A percentile compares a stretch with the other conserved stretches of the same genome.
These are phyloP conservation scores for Aproaerema taeniolella DNA, from an alignment of 2,888 invertebrate species.

Conservation along the genomic window DNA sequence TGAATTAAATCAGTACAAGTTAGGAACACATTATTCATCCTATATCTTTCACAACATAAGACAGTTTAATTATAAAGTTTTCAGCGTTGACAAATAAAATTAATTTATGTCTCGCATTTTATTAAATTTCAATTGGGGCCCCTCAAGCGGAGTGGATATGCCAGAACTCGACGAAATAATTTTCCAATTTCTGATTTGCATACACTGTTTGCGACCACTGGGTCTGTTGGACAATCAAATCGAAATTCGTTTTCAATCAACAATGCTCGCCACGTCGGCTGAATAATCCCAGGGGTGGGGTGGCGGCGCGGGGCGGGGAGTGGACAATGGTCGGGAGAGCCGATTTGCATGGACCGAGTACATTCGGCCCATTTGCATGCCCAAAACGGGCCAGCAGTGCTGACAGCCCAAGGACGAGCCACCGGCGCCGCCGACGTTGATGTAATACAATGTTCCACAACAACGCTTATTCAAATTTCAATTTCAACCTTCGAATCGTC, in stretches of 20 bases:
- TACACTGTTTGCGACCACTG: conserved; percentile 38
- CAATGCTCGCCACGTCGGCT: conserved; percentile 55
- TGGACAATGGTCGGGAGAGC: conserved; percentile 65
- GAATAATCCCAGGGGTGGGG: conserved; percentile 50
- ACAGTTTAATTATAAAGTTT: too few species aligned
- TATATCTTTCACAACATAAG: background rate
- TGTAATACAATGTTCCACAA: conserved; percentile 54
- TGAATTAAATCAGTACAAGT: too few species aligned
- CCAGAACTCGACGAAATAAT: conserved; percentile 37
- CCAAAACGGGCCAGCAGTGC: conserved; percentile 58
- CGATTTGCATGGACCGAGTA: conserved; percentile 57
- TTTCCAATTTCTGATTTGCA: conserved; percentile 19
- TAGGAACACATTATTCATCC: background rate
- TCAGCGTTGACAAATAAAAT: too few species aligned
- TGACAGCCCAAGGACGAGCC: conserved; percentile 26
- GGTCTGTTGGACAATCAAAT: conserved; percentile 41
- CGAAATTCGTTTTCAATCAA: conserved; percentile 57
- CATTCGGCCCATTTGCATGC: conserved; percentile 67
- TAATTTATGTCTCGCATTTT: too few species aligned
- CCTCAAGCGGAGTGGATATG: conserved; percentile 52
- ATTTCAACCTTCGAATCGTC: conserved; percentile 50
- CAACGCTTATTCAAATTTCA: conserved; percentile 51
- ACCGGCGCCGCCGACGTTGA: conserved; percentile 50
- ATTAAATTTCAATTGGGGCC: conserved; percentile 30
- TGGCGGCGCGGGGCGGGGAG: conserved; percentile 33